Conservation (phyloP, 1,140 invertebrate species). For the Leptinotarsa defecta region DNA sequence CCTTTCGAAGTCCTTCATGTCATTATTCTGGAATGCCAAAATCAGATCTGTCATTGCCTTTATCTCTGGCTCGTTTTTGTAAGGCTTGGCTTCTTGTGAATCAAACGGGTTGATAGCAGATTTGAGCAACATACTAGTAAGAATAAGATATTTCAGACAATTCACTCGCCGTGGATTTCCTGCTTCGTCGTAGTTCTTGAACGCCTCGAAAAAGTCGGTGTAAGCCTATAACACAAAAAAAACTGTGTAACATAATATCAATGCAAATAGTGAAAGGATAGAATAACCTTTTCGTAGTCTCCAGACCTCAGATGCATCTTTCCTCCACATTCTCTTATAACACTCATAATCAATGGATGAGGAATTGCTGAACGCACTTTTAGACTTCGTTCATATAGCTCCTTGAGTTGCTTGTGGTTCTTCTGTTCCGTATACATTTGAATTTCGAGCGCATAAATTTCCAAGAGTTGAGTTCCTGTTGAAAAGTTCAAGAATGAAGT, state of each 20-base stretch:
- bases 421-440: conserved; percentile 99
- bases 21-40: conserved; percentile 96
- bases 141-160: conserved; percentile 97
- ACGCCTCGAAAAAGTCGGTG: conserved; percentile 99
- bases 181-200: conserved; percentile 99
- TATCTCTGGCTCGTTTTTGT: conserved; percentile 98
- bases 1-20: conserved; percentile 97
- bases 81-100: conserved; percentile 99
- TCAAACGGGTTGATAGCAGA: conserved; percentile 99
- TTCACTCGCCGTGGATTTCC: conserved; percentile 94
- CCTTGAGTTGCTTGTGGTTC: conserved; percentile 98
- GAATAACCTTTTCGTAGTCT: conserved; percentile 79
- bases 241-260: too few species aligned
- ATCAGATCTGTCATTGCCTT: conserved; percentile 98
- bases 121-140: conserved; percentile 99
- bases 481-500: neutral
- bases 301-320: conserved; percentile 99
- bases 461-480: conserved; percentile 88
- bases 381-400: conserved; percentile 95
- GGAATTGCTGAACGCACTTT: conserved; percentile 99
- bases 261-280: too few species aligned
- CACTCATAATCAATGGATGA: conserved; percentile 98
- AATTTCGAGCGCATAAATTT: conserved; percentile 98
- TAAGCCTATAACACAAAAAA: conserved; percentile 71
- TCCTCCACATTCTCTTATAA: conserved; percentile 98